A percentile compares a stretch with the other conserved stretches of the same genome.
Conservation (phyloP, 2,888 invertebrate genomes). For the Cantharis rufa region DNA sequence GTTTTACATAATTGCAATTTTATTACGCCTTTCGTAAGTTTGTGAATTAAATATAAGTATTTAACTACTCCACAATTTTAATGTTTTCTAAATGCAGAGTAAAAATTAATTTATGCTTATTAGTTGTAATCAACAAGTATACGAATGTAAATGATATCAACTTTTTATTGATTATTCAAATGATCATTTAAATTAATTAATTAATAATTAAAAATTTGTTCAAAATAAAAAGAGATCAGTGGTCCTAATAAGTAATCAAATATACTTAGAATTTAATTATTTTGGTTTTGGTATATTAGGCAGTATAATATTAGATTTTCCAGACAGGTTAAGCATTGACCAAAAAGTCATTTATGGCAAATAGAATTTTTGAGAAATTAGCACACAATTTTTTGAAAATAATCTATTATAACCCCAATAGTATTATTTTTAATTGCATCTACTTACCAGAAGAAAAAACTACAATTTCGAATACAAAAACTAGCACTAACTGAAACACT, state of each 20-base stretch:
- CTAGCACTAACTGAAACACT: constrained; percentile 13
- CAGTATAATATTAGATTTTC: too few species aligned
- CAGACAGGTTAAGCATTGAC: too few species aligned
- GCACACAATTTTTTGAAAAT: neutral
- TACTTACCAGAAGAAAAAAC: constrained; percentile 27
- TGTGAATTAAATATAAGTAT: neutral
- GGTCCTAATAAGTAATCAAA: too few species aligned
- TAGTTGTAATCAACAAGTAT: neutral
- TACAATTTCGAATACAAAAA: constrained; percentile 5
- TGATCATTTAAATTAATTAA: neutral
- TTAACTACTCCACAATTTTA: neutral
- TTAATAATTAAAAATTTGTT: neutral
- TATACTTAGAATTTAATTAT: too few species aligned
- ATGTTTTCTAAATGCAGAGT: neutral
- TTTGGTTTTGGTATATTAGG: too few species aligned
- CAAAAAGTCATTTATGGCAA: too few species aligned
- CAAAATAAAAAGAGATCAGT: too few species aligned
- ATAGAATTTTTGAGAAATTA: too few species aligned
- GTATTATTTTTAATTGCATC: too few species aligned
- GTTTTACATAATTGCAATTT: neutral
- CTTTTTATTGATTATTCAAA: neutral
- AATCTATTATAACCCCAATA: neutral
- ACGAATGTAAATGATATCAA: neutral
- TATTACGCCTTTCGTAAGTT: neutral
- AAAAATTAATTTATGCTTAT: neutral